Conservation (phyloP, 2,797 vertebrate species). For the Loriculus beryllinus region DNA sequence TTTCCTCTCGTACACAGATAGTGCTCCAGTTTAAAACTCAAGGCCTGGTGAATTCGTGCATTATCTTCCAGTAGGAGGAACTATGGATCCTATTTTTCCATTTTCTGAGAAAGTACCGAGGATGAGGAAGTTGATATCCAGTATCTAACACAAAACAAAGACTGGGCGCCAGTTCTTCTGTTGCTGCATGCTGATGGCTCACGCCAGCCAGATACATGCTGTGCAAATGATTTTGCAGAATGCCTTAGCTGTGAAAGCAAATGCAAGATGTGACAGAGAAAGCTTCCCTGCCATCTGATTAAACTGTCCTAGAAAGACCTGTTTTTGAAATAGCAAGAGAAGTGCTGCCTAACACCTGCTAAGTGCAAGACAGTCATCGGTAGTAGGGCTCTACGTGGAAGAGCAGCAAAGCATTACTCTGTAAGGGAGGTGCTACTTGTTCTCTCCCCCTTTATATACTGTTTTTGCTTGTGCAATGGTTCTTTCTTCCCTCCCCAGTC, state of each 20-base stretch:
- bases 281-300: background rate
- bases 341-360: background rate
- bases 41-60: background rate
- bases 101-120: slow-evolving; percentile 3
- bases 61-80: slow-evolving; percentile 8
- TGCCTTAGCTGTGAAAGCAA: background rate
- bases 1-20: background rate
- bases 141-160: slow-evolving; percentile 25
- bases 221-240: background rate
- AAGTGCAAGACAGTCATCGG: background rate
- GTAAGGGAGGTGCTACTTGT: background rate
- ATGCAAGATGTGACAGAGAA: background rate
- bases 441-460: background rate
- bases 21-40: background rate
- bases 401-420: background rate
- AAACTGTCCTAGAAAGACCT: background rate
- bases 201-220: background rate
- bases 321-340: background rate
- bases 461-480: background rate
- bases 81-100: background rate
- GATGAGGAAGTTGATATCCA: background rate
- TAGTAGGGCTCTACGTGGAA: background rate
- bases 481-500: background rate
- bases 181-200: background rate
- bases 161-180: background rate